Percentiles rank a stretch among this genome's conserved stretches.
These are phyloP conservation scores for Monochamus alternatus DNA, from an alignment of 2,888 invertebrate species.

Conservation along the genomic window DNA sequence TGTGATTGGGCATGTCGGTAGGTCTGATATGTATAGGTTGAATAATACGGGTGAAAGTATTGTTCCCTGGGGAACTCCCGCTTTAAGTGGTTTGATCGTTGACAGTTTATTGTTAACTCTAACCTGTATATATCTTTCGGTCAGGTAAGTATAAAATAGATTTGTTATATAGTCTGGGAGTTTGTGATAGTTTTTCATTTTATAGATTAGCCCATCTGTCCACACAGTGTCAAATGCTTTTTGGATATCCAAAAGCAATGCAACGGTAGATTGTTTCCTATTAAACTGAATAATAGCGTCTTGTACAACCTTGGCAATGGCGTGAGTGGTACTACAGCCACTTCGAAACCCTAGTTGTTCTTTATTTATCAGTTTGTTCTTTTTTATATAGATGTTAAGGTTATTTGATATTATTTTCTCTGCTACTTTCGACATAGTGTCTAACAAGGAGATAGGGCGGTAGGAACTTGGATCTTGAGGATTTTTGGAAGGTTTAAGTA, in stretches of 20 bases:
- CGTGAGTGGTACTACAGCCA: too few species aligned
- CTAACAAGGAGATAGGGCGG: neutral
- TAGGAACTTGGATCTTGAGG: neutral
- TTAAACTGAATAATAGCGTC: neutral
- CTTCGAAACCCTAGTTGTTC: too few species aligned
- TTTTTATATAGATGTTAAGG: too few species aligned
- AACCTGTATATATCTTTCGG: neutral
- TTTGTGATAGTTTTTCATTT: neutral
- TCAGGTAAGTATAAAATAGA: neutral
- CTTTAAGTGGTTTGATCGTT: neutral
- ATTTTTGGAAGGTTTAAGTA: slow-evolving; percentile 49
- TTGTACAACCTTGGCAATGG: too few species aligned
- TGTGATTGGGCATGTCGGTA: neutral
- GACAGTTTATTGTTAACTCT: neutral
- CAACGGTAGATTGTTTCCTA: neutral
- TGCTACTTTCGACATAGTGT: too few species aligned
- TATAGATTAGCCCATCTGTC: neutral
- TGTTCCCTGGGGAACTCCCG: neutral
- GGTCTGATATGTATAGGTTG: too few species aligned
- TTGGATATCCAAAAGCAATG: neutral
- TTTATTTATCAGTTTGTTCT: too few species aligned
- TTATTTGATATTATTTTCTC: too few species aligned
- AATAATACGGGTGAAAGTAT: neutral
- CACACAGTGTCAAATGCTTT: neutral
- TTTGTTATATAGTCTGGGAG: neutral